Conservation (phyloP, 2,888 invertebrate genomes). For the Acleris cristana region DNA sequence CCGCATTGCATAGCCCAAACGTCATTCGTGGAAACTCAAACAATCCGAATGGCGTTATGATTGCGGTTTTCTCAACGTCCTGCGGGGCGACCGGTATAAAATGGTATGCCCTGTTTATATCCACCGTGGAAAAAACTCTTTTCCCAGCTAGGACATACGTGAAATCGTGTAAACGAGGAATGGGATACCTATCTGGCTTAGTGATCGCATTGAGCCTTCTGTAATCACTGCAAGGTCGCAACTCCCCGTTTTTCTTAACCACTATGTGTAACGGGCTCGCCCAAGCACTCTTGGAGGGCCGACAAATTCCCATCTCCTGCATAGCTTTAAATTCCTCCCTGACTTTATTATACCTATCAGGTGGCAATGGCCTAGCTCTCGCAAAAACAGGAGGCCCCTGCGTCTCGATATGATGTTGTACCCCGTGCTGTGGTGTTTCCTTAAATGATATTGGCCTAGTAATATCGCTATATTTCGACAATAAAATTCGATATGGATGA, state of each 20-base stretch:
- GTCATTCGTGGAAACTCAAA: constrained; percentile 51
- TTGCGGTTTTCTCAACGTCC: constrained; percentile 58
- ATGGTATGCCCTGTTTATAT: constrained; percentile 54
- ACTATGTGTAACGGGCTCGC: constrained; percentile 51
- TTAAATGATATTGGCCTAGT: constrained; percentile 35
- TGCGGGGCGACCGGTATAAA: constrained; percentile 52
- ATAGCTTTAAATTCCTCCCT: constrained; percentile 47
- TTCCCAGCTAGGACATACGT: constrained; percentile 38
- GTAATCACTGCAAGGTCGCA: constrained; percentile 56
- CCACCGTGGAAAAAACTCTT: constrained; percentile 48
- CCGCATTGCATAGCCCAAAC: constrained; percentile 53
- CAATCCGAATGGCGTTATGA: constrained; percentile 52
- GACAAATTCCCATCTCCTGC: constrained; percentile 53
- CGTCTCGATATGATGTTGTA: constrained; percentile 47
- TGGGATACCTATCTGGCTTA: constrained; percentile 51
- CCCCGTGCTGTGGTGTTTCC: constrained; percentile 31
- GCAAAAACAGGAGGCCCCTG: constrained; percentile 47
- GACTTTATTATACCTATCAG: constrained; percentile 46
- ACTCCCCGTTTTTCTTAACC: constrained; percentile 43
- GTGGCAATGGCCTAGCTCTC: constrained; percentile 45
- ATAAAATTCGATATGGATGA: constrained; percentile 32
- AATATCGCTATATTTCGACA: constrained; percentile 35
- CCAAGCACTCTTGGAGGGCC: constrained; percentile 57
- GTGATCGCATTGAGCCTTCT: constrained; percentile 51
- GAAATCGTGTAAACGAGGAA: constrained; percentile 52